A percentile compares a stretch with the other conserved stretches of the same genome.
Evolutionary conservation across 1,140 invertebrate genomes (phyloP).

Genomic region (Grapholita molesta): DNA sequence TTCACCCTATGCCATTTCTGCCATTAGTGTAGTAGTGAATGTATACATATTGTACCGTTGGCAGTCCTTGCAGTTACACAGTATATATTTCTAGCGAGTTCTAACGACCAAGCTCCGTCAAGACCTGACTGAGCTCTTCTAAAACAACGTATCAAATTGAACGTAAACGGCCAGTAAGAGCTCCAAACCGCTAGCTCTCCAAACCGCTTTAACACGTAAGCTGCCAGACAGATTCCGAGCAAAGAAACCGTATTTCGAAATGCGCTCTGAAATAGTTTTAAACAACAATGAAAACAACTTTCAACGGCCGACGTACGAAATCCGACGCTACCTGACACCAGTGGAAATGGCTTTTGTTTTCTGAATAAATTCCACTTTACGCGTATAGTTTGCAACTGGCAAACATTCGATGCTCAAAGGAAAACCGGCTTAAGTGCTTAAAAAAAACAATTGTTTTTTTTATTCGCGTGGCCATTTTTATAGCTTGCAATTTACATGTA

Average conservation of each 20-base stretch:
- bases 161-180: background rate
- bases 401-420: constrained; percentile 26
- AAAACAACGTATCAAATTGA: background rate
- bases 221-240: background rate
- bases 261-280: background rate
- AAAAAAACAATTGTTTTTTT: background rate
- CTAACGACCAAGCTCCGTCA: background rate
- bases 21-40: too few relatives aligned
- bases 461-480: background rate
- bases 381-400: constrained; percentile 28
- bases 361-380: constrained; percentile 36
- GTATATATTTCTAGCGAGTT: background rate
- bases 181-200: too few relatives aligned
- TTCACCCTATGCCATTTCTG: too few relatives aligned
- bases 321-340: constrained; percentile 33
- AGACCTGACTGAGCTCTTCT: background rate
- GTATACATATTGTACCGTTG: too few relatives aligned
- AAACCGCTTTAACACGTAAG: background rate
- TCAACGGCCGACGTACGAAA: constrained; percentile 4
- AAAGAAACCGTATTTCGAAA: background rate
- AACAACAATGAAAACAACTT: constrained; percentile 16
- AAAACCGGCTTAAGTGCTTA: background rate
- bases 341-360: constrained; percentile 43
- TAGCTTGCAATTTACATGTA: background rate
- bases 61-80: too few relatives aligned